Evolutionary conservation across 2,113 vertebrate genomes (phyloP), one percentile per base, ranked within the genome.

Genomic region (Daphoenositta chrysoptera): DNA sequence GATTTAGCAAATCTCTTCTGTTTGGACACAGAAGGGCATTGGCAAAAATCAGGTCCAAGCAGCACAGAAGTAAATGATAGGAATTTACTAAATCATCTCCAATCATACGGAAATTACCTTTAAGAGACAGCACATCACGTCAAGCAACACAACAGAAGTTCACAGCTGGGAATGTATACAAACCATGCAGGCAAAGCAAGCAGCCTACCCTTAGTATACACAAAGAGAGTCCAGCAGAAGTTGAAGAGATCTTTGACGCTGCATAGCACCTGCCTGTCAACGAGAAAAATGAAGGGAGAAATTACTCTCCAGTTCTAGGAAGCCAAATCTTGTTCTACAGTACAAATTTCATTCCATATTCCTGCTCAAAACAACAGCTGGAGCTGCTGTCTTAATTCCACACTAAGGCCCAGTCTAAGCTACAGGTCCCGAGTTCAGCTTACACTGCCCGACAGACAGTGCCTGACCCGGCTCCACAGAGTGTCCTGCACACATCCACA

Each of bases 31-130:
- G 97, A 87, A 99, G 93, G 51, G 98, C 98, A 97, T 99, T 99
- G 50, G 98, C 98, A 97, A 99, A 99, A 96, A 99, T 98, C 96
- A 99, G 95, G 97, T 99, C 99, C 98, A 99, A 97, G 96, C 99
- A 99, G 98, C 99, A 99, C 71, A 99, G 98, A 97, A 99, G 98
- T 85, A 99, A 99, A 97, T 99, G 99, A 96, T 99, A 99, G 40
- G 99, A 99, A 97, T 99, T 99, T 94, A 99, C 99, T 97, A 99
- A 98, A 98, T 99, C 99, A 90, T 99, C 99, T 11, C 99, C 99
- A 89, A 99, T 99, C 99, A 99, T 99, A 86, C 97, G 98, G 97
- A 99, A 99, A 98, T 99, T 99, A 79, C 99, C 99, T 99, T 97
- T 71, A 96, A 89, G 91, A 95, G 87, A 92, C 60, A 97, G 92